Base-by-base conservation (phyloP, 1,140 invertebrate species). In the Druon quercuslanigerum region DNA sequence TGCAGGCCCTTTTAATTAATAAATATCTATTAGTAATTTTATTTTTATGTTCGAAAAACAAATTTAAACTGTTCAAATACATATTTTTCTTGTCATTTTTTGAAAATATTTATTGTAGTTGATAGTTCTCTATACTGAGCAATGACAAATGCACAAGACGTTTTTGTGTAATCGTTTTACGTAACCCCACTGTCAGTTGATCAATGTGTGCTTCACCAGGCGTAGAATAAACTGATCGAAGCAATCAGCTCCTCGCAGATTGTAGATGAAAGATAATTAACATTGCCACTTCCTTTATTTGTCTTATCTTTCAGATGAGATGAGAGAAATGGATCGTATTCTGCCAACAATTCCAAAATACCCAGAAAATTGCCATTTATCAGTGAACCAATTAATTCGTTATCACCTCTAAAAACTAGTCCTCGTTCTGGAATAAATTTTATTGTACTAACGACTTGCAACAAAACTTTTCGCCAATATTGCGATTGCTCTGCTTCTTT, bases 241-340 rank as follows among this genome's bases (percentile, higher is more conserved):
- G 33, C 5, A 57, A 83, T 86, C 20, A 90, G 72, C 75, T 90
- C 86, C 79, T 91, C 88, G 74, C 76, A 83, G 50, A 81, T 80
- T 19, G 78, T 83, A 70, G 77, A 76, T 14, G 82, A 79, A 51
- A 81, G 20, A 71, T 81, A 81, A 73, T 77, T 79, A 13, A 75
- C 56, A 25, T 78, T 71, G 12, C 82, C 76, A 71, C 72, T 77
- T 13, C 82, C 79, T 72, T 73, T 71, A 71, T 82, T 84, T 60
- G 60, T 75, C 71, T 79, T 50, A 50, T 77, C 20, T 76, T 73
- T 72, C 9, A 82, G 52, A 79, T 84, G 82, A 17, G 60, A 72
- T 19, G 60, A 5, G 9, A 84, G 75, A 77, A 82, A 77, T 74
- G 76, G 78, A 80, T 84, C 85, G 72, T 75, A 86, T 72, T 85